Conservation (phyloP, 2,797 vertebrate species). For the Oophaga sylvatica region DNA sequence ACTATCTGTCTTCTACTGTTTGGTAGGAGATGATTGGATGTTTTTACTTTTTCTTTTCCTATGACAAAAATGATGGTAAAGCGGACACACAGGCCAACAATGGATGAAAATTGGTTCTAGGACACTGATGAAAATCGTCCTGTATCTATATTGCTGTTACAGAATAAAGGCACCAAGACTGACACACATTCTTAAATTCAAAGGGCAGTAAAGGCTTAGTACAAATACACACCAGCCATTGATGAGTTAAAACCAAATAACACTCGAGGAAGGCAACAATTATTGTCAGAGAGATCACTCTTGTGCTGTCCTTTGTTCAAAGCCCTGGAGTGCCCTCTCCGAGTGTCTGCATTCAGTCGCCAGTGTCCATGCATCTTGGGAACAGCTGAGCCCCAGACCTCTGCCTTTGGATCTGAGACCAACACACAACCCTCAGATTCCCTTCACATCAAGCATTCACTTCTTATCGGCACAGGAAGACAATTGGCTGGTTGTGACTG, state of each 20-base stretch:
- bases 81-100: too few relatives aligned
- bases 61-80: too few relatives aligned
- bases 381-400: conserved; percentile 52
- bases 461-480: conserved; percentile 12
- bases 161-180: too few relatives aligned
- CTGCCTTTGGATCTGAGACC: conserved; percentile 26
- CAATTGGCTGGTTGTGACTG: conserved; percentile 22
- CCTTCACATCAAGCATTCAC: conserved; percentile 35
- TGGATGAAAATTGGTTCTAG: too few relatives aligned
- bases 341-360: conserved; percentile 23
- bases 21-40: too few relatives aligned
- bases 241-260: conserved; percentile 23
- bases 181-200: neutral
- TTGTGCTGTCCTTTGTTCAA: conserved; percentile 25
- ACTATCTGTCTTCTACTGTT: neutral
- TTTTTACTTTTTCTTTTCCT: too few relatives aligned
- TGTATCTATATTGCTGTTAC: too few relatives aligned
- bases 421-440: conserved; percentile 7
- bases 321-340: conserved; percentile 39
- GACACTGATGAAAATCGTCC: too few relatives aligned
- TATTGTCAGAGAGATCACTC: conserved; percentile 10
- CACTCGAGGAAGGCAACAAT: conserved; percentile 15
- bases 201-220: neutral
- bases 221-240: neutral
- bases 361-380: conserved; percentile 16